Percentiles rank a stretch among this genome's conserved stretches.
These are phyloP conservation scores for Myiotriccus ornatus DNA, from an alignment of 2,797 vertebrate species.

Conservation along the genomic window DNA sequence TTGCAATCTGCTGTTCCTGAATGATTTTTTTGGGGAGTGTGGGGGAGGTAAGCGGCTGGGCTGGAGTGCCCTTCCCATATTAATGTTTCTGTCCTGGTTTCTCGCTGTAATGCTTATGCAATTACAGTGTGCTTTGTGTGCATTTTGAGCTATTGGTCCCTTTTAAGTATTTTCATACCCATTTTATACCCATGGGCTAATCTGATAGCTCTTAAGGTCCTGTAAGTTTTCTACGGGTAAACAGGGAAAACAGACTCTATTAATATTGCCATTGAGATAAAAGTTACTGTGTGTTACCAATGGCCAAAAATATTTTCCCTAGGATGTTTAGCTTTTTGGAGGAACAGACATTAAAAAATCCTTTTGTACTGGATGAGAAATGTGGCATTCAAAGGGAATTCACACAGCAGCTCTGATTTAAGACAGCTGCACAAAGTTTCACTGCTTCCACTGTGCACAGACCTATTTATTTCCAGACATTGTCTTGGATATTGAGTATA, in stretches of 20 bases:
- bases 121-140: not conserved
- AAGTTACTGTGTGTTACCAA: not conserved
- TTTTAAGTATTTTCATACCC: not conserved
- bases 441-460: not conserved
- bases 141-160: not conserved
- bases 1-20: constrained; percentile 61
- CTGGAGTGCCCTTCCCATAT: constrained; percentile 18
- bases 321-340: not conserved
- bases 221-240: not conserved
- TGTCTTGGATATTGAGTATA: constrained; percentile 7
- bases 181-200: not conserved
- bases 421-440: not conserved
- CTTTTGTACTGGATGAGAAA: not conserved
- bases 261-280: not conserved
- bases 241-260: not conserved
- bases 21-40: not conserved
- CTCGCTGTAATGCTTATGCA: not conserved
- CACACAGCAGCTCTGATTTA: constrained; percentile 13
- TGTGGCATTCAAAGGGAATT: not conserved
- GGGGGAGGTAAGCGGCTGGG: not conserved
- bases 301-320: not conserved
- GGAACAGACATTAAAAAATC: not conserved
- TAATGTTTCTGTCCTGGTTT: constrained; percentile 13
- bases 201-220: not conserved
- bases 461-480: constrained; percentile 27